Conservation (phyloP, 2,113 vertebrate genomes). For the Indicator maculatus region DNA sequence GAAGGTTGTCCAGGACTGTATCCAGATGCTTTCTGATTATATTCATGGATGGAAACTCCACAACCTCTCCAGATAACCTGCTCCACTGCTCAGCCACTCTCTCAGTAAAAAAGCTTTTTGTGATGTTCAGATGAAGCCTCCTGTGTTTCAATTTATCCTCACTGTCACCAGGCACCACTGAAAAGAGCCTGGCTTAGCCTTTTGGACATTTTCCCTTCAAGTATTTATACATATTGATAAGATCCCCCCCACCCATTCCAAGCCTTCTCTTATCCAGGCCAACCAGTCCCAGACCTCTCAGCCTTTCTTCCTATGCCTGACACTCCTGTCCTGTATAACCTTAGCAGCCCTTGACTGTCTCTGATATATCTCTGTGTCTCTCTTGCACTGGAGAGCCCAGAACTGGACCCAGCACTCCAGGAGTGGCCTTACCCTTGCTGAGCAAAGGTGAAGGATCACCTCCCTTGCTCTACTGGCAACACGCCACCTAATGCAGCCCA, state of each 20-base stretch:
- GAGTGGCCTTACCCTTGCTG: background rate
- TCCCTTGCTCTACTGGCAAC: rapidly evolving
- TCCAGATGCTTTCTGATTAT: background rate
- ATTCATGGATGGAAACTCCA: background rate
- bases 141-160: background rate
- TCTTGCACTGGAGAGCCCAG: background rate
- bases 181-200: background rate
- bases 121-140: background rate
- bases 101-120: background rate
- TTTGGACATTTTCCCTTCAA: background rate
- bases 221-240: background rate
- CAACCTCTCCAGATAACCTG: background rate
- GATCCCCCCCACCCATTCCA: background rate
- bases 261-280: background rate
- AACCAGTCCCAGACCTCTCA: background rate
- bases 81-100: background rate
- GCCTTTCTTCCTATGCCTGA: background rate
- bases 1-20: background rate
- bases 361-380: rapidly evolving
- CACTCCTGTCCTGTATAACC: background rate
- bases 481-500: rapidly evolving
- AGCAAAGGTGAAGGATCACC: background rate
- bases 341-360: background rate
- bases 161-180: background rate
- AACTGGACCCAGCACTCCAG: background rate